Percentiles rank a stretch among this genome's conserved stretches.
These are phyloP conservation scores for Drosophila koepferae DNA, from an alignment of 2,888 invertebrate species.

Conservation along the genomic window DNA sequence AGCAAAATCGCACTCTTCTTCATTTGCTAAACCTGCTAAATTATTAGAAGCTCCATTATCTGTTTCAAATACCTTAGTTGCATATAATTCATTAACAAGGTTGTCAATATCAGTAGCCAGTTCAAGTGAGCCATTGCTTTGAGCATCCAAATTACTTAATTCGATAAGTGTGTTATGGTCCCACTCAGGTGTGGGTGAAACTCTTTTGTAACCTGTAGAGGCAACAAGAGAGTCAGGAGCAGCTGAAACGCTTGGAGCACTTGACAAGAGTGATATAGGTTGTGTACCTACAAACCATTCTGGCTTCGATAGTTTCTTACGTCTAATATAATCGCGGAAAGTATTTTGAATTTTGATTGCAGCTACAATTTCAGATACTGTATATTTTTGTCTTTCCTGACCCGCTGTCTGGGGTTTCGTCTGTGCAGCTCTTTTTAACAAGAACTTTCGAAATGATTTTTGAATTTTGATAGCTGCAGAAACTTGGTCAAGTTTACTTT, in stretches of 20 bases:
- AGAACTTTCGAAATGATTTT: slow-evolving; percentile 32
- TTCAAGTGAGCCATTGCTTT: slow-evolving; percentile 66
- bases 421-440: slow-evolving; percentile 1
- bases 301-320: slow-evolving; percentile 30
- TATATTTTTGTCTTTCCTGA: slow-evolving; percentile 13
- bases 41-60: slow-evolving; percentile 58
- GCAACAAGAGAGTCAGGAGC: slow-evolving; percentile 14
- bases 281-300: slow-evolving; percentile 64
- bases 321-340: slow-evolving; percentile 37
- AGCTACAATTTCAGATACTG: slow-evolving; percentile 24
- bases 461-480: slow-evolving; percentile 53
- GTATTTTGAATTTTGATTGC: slow-evolving; percentile 53
- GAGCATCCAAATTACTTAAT: slow-evolving; percentile 47
- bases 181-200: slow-evolving; percentile 25
- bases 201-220: slow-evolving; percentile 13
- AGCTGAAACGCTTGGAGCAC: slow-evolving; percentile 12
- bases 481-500: not conserved
- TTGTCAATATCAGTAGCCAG: slow-evolving; percentile 55
- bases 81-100: slow-evolving; percentile 37
- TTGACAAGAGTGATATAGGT: slow-evolving; percentile 46
- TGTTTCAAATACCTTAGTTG: slow-evolving; percentile 37
- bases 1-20: slow-evolving; percentile 21
- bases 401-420: not conserved
- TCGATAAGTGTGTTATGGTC: slow-evolving; percentile 28
- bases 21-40: slow-evolving; percentile 61